Conservation (phyloP, 2,113 vertebrate genomes). For the Aspidoscelis tigris region DNA sequence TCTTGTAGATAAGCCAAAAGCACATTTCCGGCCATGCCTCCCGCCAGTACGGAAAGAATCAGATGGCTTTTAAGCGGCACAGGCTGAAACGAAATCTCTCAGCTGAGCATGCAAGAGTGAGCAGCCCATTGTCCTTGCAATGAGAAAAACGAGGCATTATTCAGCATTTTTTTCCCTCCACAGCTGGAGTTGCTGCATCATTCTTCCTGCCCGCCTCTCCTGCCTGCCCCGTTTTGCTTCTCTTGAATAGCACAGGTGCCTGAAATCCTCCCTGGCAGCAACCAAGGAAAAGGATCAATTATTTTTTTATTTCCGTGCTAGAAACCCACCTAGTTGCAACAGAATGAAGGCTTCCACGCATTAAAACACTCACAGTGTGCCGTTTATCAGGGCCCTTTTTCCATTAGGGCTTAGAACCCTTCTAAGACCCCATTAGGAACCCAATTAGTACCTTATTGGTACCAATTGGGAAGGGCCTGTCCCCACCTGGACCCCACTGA, state of each 20-base stretch:
- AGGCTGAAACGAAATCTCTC: neutral
- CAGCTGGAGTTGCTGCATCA: slow-evolving; percentile 28
- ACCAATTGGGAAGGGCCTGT: too few relatives aligned
- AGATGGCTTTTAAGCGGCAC: neutral
- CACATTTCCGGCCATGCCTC: neutral
- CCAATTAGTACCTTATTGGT: too few relatives aligned
- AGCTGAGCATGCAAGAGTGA: neutral
- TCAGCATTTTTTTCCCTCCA: slow-evolving; percentile 30
- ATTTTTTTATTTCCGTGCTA: neutral
- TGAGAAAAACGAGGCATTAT: neutral
- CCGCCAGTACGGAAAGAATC: neutral
- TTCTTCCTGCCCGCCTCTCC: neutral
- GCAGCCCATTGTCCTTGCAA: neutral
- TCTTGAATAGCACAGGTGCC: too few relatives aligned
- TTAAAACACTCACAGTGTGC: neutral
- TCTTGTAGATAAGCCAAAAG: neutral
- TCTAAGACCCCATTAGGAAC: too few relatives aligned
- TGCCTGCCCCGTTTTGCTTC: neutral
- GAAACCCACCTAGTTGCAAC: neutral
- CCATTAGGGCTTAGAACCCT: too few relatives aligned
- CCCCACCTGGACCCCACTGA: too few relatives aligned
- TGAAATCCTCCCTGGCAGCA: neutral
- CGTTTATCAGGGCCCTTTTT: too few relatives aligned
- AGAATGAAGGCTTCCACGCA: neutral
- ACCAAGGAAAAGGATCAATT: neutral